Conservation (phyloP, 2,113 vertebrate species). For the Mormyrus lacerda region DNA sequence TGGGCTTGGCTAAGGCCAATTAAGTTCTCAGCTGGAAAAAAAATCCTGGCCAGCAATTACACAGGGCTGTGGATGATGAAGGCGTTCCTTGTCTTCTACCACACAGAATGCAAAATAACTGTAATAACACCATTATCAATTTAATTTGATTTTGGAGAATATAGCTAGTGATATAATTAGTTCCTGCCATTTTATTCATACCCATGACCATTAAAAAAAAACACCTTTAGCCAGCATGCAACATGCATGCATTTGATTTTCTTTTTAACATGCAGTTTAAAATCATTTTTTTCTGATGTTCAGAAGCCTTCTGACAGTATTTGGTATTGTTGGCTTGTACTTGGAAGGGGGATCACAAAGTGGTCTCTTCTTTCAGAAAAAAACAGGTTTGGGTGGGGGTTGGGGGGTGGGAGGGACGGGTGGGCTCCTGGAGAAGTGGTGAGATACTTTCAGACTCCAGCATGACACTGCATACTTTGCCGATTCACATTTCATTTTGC, state of each 20-base stretch:
- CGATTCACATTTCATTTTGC: neutral
- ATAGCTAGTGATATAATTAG: neutral
- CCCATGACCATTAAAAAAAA: neutral
- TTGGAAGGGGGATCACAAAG: neutral
- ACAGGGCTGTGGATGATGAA: neutral
- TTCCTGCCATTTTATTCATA: neutral
- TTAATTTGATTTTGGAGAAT: neutral
- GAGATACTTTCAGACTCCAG: neutral
- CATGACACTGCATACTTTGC: neutral
- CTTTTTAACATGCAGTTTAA: neutral
- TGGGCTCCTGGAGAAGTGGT: neutral
- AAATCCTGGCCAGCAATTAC: neutral
- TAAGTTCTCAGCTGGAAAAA: neutral
- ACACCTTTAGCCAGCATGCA: neutral
- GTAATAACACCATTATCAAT: neutral
- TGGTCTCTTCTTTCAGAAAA: neutral
- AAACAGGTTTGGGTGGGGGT: no score
- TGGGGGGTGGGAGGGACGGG: neutral
- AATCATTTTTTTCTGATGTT: neutral
- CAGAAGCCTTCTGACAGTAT: neutral
- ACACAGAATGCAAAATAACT: neutral
- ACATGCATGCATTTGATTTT: neutral
- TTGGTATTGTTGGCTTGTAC: neutral
- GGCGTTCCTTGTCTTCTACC: neutral
- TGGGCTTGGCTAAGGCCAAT: neutral